Evolutionary conservation across 1,140 invertebrate species (phyloP).

Genomic region (Plectus sambesii): DNA sequence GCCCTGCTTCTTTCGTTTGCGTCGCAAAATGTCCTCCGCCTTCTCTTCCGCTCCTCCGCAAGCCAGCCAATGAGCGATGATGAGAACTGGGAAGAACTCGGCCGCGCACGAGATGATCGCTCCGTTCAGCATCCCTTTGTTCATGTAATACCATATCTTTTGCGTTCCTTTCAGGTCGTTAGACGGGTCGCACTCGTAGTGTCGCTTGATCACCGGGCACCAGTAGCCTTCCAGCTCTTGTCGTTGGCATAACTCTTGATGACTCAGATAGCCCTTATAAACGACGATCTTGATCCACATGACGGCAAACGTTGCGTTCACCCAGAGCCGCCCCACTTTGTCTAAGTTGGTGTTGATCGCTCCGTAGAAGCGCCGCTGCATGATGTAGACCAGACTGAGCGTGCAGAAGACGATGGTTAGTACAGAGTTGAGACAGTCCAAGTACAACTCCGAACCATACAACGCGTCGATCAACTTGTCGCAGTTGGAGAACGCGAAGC

Average conservation of each 20-base stretch:
- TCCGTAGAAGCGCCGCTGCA: constrained; percentile 43
- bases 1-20: constrained; percentile 37
- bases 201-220: constrained; percentile 38
- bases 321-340: constrained; percentile 37
- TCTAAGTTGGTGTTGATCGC: constrained; percentile 36
- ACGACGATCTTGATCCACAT: constrained; percentile 45
- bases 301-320: constrained; percentile 38
- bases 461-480: constrained; percentile 42
- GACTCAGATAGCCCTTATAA: constrained; percentile 43
- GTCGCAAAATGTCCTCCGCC: constrained; percentile 37
- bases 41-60: constrained; percentile 43
- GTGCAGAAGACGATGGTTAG: constrained; percentile 40
- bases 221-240: constrained; percentile 43
- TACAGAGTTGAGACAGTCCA: constrained; percentile 24
- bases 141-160: constrained; percentile 45
- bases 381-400: constrained; percentile 34
- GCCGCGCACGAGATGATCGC: constrained; percentile 45
- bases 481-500: too few relatives aligned
- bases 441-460: constrained; percentile 23
- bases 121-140: constrained; percentile 39
- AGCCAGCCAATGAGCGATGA: constrained; percentile 43
- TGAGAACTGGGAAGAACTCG: constrained; percentile 44
- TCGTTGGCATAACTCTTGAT: constrained; percentile 43
- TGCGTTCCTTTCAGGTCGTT: constrained; percentile 38
- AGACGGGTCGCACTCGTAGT: constrained; percentile 35